Conservation (phyloP, 2,113 vertebrate species). For the Desmodus rotundus region DNA sequence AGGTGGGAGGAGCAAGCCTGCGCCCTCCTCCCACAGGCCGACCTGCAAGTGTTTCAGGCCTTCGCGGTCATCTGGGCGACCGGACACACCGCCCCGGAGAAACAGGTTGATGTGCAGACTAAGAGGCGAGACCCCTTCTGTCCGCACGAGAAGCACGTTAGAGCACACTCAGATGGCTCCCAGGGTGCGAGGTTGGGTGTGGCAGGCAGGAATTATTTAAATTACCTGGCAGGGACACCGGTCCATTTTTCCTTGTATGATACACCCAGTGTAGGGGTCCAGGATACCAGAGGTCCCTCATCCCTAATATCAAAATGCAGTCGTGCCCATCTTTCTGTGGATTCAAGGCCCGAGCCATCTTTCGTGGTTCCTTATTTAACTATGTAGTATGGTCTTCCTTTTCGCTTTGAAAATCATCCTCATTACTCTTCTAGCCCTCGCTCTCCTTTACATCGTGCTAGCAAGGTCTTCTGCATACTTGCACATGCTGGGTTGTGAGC, state of each 20-base stretch:
- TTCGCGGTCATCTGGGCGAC: fast-evolving
- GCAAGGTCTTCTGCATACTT: background rate
- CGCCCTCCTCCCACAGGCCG: background rate
- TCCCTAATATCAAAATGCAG: background rate
- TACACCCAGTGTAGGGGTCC: background rate
- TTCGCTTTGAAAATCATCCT: background rate
- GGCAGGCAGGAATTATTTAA: background rate
- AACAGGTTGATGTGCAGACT: background rate
- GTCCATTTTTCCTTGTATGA: background rate
- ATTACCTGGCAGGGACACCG: background rate
- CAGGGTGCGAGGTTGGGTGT: background rate
- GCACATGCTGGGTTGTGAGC: background rate
- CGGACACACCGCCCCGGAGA: background rate
- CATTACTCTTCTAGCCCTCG: background rate
- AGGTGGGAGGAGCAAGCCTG: background rate
- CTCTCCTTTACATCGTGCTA: background rate
- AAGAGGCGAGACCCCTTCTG: background rate
- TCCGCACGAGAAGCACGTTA: background rate
- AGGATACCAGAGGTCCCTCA: background rate
- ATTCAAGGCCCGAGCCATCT: background rate
- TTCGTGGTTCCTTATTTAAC: background rate
- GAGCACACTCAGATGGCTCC: background rate
- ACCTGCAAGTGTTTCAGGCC: background rate
- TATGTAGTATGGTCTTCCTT: background rate
- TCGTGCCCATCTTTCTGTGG: background rate